Evolutionary conservation across 2,888 invertebrate species (phyloP), one percentile per base, ranked within the genome.

Genomic region (Melanostoma scalare): DNA sequence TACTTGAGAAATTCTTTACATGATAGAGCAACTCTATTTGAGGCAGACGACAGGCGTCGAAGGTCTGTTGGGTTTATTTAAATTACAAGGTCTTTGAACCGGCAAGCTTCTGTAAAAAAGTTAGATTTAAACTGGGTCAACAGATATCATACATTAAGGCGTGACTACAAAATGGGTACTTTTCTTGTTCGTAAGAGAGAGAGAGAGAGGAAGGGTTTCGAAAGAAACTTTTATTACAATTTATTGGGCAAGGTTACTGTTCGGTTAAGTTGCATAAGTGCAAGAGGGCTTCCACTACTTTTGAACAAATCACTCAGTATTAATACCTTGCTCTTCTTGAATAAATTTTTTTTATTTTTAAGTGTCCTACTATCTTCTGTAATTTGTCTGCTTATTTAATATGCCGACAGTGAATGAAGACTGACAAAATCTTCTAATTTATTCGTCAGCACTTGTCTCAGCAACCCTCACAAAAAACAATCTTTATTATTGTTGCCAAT

Each of bases 11-110:
- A 42, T 67, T 67, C 40, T 35, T 42, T 31, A 4, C 40, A 42
- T 44, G 44, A 42, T 33, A 20, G 20, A 8, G 38, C 35, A 63
- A 63, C n/a, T 50, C n/a, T 38, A 50, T 63, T 63, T 50, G 48
- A 63, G 63, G 63, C 48, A 4, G 30, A 36, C 33, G 46, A 6
- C 35, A 50, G 63, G 63, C 63, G 63, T 63, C 63, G 50, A 63
- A 63, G 63, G 63, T 63, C 63, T 53, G 53, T 35, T 67, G 48
- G 63, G 63, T 63, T 67, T 67, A 67, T 67, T 55, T 67, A 67
- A 53, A 67, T 67, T 63, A 67, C 67, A 67, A 52, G 67, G 53
- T 55, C 53, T 50, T 67, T 67, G 67, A 67, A 67, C 53, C 20
- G 50, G 44, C 52, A 67, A 20, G 20, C 20, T 20, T 20, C 20